Evolutionary conservation across 2,888 invertebrate species (phyloP).

Genomic region (Coecobrya sp.): DNA sequence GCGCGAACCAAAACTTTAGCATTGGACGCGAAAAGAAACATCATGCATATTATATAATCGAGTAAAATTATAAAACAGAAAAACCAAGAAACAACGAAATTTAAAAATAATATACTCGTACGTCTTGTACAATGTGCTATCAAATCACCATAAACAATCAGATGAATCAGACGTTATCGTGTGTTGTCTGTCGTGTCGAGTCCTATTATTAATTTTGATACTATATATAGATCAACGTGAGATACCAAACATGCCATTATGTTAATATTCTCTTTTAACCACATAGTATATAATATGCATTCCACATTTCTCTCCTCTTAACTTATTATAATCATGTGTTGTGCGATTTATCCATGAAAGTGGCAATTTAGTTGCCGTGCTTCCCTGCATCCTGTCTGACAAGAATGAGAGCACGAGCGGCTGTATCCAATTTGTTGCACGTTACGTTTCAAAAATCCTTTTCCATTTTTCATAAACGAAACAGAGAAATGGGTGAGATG

Average conservation of each 20-base stretch:
- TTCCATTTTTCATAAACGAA: conserved; percentile 50
- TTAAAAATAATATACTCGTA: not conserved
- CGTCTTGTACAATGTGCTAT: no score
- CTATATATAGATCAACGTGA: not conserved
- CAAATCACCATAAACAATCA: no score
- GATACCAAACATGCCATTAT: not conserved
- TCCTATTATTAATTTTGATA: conserved; percentile 3
- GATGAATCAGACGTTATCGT: no score
- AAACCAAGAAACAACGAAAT: not conserved
- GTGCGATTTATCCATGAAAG: conserved; percentile 62
- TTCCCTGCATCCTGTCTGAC: conserved; percentile 4
- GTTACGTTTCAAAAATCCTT: conserved; percentile 23
- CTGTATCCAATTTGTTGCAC: conserved; percentile 65
- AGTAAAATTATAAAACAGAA: not conserved
- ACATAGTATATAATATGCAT: no score
- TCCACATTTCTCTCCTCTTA: not conserved
- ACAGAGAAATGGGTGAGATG: conserved; percentile 32
- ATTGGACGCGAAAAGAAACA: not conserved
- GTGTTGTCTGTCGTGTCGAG: not conserved
- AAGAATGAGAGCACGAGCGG: conserved; percentile 39
- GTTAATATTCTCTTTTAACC: not conserved
- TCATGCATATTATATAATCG: not conserved
- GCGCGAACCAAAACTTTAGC: not conserved
- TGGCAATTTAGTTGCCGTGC: conserved; percentile 32
- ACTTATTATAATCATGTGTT: conserved; percentile 40